Evolutionary conservation across 2,888 invertebrate genomes (phyloP).

Genomic region (Cylloceria caligata): DNA sequence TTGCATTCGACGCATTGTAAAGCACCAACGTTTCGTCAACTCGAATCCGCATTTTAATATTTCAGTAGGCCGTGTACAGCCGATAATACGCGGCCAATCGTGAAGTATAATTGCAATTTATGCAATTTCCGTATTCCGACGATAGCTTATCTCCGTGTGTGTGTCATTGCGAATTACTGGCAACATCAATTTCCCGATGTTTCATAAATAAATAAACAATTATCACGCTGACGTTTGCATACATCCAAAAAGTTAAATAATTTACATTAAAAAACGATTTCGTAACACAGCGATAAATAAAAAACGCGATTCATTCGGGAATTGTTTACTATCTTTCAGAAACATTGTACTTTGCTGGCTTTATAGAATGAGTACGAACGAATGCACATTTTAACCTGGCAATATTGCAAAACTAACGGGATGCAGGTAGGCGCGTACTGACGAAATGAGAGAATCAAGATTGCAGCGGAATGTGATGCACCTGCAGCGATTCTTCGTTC

Average conservation of each 20-base stretch:
- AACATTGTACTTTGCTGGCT: neutral
- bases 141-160: conserved; percentile 5
- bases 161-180: conserved; percentile 1
- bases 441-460: conserved; percentile 44
- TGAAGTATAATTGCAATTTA: neutral
- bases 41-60: neutral
- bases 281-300: conserved; percentile 30
- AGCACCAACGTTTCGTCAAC: neutral
- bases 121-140: conserved; percentile 12
- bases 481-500: conserved; percentile 32
- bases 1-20: neutral
- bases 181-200: conserved; percentile 1
- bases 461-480: conserved; percentile 25
- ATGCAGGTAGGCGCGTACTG: conserved; percentile 4
- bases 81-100: neutral
- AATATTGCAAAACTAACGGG: conserved; percentile 45
- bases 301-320: conserved; percentile 1
- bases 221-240: neutral
- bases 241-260: conserved; percentile 37
- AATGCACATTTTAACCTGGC: conserved; percentile 3
- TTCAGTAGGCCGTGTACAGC: neutral
- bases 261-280: conserved; percentile 9
- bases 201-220: neutral
- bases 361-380: neutral
- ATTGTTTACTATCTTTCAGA: neutral